These are phyloP conservation scores for Theonella swinhoei DNA, from an alignment of 37 sponge, comb jelly and placozoan species.

Conservation along the genomic window DNA sequence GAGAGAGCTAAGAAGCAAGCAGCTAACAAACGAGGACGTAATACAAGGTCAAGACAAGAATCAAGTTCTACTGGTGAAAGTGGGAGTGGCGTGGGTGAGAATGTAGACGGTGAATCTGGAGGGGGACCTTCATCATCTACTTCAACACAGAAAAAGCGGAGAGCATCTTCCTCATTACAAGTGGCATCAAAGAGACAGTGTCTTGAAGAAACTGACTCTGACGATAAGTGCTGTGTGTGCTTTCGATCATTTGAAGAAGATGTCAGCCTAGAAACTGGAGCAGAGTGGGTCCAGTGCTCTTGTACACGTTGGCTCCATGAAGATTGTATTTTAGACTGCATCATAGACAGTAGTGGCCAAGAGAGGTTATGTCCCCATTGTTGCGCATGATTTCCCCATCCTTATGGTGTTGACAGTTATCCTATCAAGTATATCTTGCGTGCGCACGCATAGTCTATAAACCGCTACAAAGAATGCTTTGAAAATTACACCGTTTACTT, in stretches of 20 bases:
- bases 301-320: slow-evolving; percentile 27
- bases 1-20: neutral
- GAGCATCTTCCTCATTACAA: neutral
- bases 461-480: neutral
- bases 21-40: neutral
- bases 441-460: neutral
- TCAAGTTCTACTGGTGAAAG: no score
- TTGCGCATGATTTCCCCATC: neutral
- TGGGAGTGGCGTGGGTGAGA: no score
- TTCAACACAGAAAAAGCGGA: neutral
- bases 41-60: neutral
- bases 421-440: neutral
- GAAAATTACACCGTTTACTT: neutral
- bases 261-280: neutral
- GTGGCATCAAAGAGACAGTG: neutral
- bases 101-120: neutral
- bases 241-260: neutral
- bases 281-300: slow-evolving; percentile 19
- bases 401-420: no score
- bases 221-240: neutral
- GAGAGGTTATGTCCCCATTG: slow-evolving; percentile 4
- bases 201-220: neutral
- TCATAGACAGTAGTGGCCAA: neutral
- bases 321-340: slow-evolving; percentile 6
- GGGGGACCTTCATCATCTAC: neutral